Evolutionary conservation across 92 coral and sea anemone genomes (phyloP), one percentile per base, ranked within the genome.

Genomic region (Siderastrea siderea): DNA sequence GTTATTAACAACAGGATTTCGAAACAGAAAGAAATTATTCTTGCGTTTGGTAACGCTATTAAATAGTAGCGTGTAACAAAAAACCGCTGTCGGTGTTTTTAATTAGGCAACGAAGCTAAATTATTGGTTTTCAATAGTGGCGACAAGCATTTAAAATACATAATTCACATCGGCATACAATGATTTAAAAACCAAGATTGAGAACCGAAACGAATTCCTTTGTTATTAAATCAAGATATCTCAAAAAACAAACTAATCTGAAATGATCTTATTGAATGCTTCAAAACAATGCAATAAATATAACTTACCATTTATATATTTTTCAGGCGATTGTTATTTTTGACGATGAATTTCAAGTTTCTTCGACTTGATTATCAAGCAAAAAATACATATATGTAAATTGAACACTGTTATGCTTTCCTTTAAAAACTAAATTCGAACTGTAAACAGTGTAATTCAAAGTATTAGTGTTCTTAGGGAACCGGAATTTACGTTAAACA

Each of bases 61-160:
- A 57, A 81, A 79, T 10, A 65, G 48, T 17, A 80, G 11, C 45
- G 51, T 15, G 58, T 14, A 71, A 57, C 47, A 11, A 61, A 62
- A 67, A 57, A 14, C 26, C 19, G 69, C 16, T 13, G 55, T 46
- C 38, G 67, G 45, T 69, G 16, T 3, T 17, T 44, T 80, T 57
- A 57, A 74, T 74, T 53, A 68, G 66, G n/a, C 45, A 17, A 82
- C 6, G 16, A 59, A 57, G 47, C 9, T 46, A 55, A 48, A 46
- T 54, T 54, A 82, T 70, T 82, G 86, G 86, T 82, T 82, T 46
- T 69, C 48, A 79, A 17, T 69, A 45, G 49, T 5, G 38, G 38
- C 19, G 4, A n/a, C 14, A 55, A 47, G 69, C n/a, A 58, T 45
- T 82, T 58, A 47, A 45, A 46, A 69, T 82, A 69, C 57, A 82